Evolutionary conservation across 2,888 invertebrate species (phyloP).

Genomic region (Acrocyrtus sp.): DNA sequence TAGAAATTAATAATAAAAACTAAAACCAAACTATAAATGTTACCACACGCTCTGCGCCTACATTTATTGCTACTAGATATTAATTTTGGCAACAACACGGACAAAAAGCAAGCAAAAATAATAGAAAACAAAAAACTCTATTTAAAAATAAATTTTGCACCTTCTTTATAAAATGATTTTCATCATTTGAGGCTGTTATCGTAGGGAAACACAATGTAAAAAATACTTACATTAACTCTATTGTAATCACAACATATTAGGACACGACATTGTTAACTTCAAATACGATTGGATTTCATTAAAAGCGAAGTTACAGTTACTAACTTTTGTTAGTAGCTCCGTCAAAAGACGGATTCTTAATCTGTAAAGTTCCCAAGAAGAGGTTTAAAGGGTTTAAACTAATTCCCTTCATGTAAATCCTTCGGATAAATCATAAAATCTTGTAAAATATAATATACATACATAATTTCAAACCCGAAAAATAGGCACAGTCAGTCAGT

Average conservation of each 20-base stretch:
- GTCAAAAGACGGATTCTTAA: no score
- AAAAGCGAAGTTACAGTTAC: no score
- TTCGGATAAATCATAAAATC: neutral
- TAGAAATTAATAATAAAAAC: neutral
- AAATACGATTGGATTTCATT: no score
- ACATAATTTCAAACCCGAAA: no score
- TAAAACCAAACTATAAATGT: neutral
- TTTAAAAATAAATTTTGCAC: neutral
- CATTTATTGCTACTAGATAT: neutral
- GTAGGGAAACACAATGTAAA: neutral
- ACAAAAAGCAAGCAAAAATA: neutral
- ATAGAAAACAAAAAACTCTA: neutral
- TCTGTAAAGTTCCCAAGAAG: no score
- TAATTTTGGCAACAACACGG: neutral
- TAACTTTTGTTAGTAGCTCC: no score
- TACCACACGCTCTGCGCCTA: no score
- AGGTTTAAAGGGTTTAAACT: no score
- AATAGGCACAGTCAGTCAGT: neutral
- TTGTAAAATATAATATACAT: neutral
- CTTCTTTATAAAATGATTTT: neutral
- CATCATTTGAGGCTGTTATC: no score
- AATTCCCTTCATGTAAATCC: neutral
- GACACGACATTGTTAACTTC: neutral
- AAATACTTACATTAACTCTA: neutral
- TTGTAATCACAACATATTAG: neutral